Evolutionary conservation across 2,797 vertebrate genomes (phyloP).

Genomic region (Babyrousa celebensis): DNA sequence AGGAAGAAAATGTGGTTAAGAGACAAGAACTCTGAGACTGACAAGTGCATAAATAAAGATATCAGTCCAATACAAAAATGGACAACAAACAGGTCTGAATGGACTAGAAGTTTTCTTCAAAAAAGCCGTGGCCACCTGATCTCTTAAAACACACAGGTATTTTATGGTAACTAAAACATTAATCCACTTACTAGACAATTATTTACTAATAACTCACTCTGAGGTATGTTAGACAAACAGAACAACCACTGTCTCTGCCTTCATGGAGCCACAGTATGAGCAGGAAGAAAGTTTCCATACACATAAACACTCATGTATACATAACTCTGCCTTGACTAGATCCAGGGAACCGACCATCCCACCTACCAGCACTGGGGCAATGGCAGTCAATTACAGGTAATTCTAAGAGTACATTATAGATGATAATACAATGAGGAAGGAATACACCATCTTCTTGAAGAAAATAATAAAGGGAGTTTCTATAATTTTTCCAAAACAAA

Average conservation of each 20-base stretch:
- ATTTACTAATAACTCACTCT: neutral
- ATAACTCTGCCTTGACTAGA: neutral
- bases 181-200: neutral
- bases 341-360: neutral
- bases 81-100: neutral
- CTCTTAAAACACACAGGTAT: neutral
- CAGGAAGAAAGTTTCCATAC: neutral
- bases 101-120: neutral
- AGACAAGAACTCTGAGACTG: neutral
- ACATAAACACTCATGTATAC: neutral
- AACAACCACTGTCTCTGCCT: neutral
- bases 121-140: neutral
- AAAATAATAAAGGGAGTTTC: neutral
- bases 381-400: neutral
- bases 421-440: neutral
- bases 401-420: neutral
- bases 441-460: neutral
- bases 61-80: neutral
- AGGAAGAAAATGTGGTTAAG: neutral
- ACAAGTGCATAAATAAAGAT: neutral
- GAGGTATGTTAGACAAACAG: neutral
- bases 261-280: neutral
- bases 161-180: neutral
- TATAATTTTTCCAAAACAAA: constrained; percentile 8
- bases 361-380: too few species aligned